A percentile compares a stretch with the other conserved stretches of the same genome.
Conservation (phyloP, 2,888 invertebrate genomes). For the Monopis laevigella region DNA sequence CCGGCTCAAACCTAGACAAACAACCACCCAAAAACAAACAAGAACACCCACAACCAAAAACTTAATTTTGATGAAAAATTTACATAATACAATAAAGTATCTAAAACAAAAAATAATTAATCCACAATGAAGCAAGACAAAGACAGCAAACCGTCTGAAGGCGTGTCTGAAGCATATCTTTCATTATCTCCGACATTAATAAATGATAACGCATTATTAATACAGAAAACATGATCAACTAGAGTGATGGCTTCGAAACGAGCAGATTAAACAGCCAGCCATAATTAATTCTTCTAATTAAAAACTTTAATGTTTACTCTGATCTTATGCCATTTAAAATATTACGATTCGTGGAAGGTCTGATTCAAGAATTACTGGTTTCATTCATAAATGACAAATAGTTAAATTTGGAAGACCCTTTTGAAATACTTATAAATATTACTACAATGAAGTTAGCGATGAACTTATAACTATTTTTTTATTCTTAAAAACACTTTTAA, state of each 20-base stretch:
- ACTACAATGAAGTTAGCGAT: too few relatives aligned
- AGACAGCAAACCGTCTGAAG: slow-evolving; percentile 57
- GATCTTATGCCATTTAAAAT: slow-evolving; percentile 1
- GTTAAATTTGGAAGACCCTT: too few relatives aligned
- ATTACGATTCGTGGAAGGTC: slow-evolving; percentile 7
- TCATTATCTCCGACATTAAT: slow-evolving; percentile 62
- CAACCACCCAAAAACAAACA: slow-evolving; percentile 2
- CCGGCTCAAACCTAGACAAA: too few relatives aligned
- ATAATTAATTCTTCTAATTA: slow-evolving; percentile 64
- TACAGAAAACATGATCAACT: slow-evolving; percentile 48
- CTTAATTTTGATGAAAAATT: slow-evolving; percentile 23
- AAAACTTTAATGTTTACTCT: slow-evolving; percentile 35
- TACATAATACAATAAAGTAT: too few relatives aligned
- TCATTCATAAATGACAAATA: slow-evolving; percentile 1
- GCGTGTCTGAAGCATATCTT: slow-evolving; percentile 55
- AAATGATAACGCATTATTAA: slow-evolving; percentile 69
- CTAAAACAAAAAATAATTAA: slow-evolving; percentile 36
- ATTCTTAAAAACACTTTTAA: too few relatives aligned
- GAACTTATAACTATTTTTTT: too few relatives aligned
- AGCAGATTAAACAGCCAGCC: slow-evolving; percentile 48
- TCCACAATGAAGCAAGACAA: slow-evolving; percentile 40
- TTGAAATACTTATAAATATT: too few relatives aligned
- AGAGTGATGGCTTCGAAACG: slow-evolving; percentile 42
- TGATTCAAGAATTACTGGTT: slow-evolving; percentile 1
- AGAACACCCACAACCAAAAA: slow-evolving; percentile 14